Conservation (phyloP, 2,113 vertebrate species). For the Mus spicilegus region DNA sequence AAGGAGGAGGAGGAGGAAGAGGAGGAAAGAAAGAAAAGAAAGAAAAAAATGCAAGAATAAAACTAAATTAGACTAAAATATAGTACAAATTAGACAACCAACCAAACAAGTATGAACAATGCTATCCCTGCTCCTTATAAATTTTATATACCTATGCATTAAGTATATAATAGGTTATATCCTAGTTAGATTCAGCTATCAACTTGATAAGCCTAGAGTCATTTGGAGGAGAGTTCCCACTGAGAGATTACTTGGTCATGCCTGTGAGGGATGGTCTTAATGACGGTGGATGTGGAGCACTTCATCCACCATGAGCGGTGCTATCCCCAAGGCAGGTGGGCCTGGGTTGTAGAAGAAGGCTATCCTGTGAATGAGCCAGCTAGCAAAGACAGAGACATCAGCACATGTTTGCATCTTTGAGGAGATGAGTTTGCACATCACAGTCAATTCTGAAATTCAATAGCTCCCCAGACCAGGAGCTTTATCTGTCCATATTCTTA, state of each 20-base stretch:
- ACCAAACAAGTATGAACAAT: not conserved
- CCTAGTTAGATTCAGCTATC: not conserved
- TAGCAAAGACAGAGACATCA: not conserved
- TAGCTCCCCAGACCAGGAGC: not conserved
- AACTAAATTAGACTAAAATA: not conserved
- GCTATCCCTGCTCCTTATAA: not conserved
- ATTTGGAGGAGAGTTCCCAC: not conserved
- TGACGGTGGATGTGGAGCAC: not conserved
- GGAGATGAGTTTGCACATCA: not conserved
- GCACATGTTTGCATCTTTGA: not conserved
- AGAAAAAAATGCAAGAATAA: rapidly evolving
- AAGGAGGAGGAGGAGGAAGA: too few relatives aligned
- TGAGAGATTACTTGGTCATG: not conserved
- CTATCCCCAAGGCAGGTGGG: not conserved
- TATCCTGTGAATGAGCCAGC: not conserved
- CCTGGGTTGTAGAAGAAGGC: not conserved
- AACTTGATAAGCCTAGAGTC: not conserved
- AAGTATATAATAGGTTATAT: not conserved
- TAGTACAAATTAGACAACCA: not conserved
- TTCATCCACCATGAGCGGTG: too few relatives aligned
- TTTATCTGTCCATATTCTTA: not conserved
- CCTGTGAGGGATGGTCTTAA: not conserved
- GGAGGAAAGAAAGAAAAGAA: too few relatives aligned
- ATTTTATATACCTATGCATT: not conserved
- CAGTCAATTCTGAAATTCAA: not conserved